A percentile compares a stretch with the other conserved stretches of the same genome.
Conservation (phyloP, 1,140 invertebrate genomes). For the Rhyzopertha dominica region DNA sequence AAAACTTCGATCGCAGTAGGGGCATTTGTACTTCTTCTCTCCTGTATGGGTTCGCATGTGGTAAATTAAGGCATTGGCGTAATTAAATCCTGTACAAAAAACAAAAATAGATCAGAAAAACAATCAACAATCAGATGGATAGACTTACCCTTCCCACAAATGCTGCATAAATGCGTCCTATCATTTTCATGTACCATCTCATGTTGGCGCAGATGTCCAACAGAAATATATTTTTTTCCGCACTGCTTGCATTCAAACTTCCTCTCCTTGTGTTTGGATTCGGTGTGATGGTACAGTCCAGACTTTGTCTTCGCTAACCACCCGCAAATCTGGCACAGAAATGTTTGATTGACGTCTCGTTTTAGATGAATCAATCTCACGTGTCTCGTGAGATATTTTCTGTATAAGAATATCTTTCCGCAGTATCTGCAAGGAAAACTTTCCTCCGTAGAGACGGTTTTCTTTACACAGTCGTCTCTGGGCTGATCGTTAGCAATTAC, state of each 20-base stretch:
- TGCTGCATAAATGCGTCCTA: constrained; percentile 19
- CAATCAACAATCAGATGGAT: too few relatives aligned
- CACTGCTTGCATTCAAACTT: constrained; percentile 18
- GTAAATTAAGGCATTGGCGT: constrained; percentile 22
- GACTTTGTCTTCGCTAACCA: constrained; percentile 1
- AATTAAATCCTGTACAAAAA: constrained; percentile 26
- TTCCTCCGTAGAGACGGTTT: neutral
- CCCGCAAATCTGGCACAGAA: constrained; percentile 21
- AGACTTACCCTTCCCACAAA: constrained; percentile 33
- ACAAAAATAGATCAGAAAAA: too few relatives aligned
- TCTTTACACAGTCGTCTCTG: constrained; percentile 9
- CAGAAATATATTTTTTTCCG: constrained; percentile 18
- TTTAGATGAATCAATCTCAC: constrained; percentile 9
- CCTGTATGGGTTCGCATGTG: constrained; percentile 32
- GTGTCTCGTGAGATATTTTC: constrained; percentile 1
- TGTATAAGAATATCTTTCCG: constrained; percentile 7
- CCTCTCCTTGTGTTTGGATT: constrained; percentile 11
- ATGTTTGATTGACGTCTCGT: constrained; percentile 12
- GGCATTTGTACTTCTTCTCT: constrained; percentile 35
- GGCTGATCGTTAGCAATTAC: constrained; percentile 9
- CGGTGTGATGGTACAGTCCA: constrained; percentile 6
- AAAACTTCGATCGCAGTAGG: constrained; percentile 34
- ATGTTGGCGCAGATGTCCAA: constrained; percentile 13
- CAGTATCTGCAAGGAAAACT: constrained; percentile 3
- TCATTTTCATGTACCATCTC: constrained; percentile 17